Conservation (phyloP, 2,113 vertebrate species). For the Synodontis membranacea region DNA sequence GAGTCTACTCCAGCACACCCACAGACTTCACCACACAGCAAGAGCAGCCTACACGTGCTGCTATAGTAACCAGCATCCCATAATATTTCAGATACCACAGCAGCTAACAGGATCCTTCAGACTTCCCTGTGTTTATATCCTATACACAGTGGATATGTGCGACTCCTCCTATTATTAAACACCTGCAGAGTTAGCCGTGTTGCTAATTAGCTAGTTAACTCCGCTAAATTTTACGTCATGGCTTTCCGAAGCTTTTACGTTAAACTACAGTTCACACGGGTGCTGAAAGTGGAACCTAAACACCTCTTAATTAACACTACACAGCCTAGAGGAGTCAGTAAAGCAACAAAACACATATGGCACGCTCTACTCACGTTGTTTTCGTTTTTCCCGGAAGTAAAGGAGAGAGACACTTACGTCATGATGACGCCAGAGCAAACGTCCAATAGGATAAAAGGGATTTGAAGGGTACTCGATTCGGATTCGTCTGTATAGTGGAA, state of each 20-base stretch:
- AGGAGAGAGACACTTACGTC: not conserved
- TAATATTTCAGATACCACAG: not conserved
- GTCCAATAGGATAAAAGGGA: not conserved
- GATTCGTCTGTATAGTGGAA: not conserved
- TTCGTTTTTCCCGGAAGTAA: conserved; percentile 57
- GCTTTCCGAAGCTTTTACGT: not conserved
- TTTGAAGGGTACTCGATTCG: not conserved
- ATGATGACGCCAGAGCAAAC: not conserved
- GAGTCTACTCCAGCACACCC: not conserved
- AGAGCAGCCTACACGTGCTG: not conserved
- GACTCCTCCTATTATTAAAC: not conserved
- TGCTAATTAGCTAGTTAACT: not conserved
- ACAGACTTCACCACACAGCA: not conserved
- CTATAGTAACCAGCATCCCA: conserved; percentile 23
- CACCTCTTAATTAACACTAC: not conserved
- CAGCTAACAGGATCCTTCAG: not conserved
- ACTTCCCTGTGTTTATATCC: not conserved
- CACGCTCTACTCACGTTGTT: conserved; percentile 59
- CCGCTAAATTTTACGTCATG: not conserved
- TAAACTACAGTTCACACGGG: not conserved
- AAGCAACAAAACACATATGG: conserved; percentile 34
- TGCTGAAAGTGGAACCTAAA: not conserved
- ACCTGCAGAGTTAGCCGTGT: not conserved
- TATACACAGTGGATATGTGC: not conserved
- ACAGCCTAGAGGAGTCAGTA: not conserved